phyloP scores from a whole-genome alignment of 1,140 invertebrate genomes.

The Globodera ellingtonae region DNA sequence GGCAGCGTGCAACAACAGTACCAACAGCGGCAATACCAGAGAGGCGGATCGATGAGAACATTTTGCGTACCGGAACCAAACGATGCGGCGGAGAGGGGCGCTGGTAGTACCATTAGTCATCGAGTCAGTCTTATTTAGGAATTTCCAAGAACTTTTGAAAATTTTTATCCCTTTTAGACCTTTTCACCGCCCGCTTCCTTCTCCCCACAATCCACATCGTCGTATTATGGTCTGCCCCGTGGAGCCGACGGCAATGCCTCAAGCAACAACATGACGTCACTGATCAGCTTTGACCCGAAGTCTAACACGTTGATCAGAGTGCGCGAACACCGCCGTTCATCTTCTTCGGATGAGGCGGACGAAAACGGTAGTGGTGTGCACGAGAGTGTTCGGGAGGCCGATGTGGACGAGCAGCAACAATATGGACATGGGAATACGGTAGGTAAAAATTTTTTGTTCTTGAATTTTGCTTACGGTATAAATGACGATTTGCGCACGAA shows the following conservation, averaged over 20 bases:
- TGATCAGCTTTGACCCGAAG: constrained; percentile 51
- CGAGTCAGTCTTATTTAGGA: no score
- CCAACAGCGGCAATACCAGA: background rate
- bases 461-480: no score
- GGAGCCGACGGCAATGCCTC: background rate
- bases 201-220: background rate
- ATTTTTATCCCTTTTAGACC: no score
- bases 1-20: background rate
- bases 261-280: constrained; percentile 36
- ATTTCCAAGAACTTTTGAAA: no score
- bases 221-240: background rate
- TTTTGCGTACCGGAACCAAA: background rate
- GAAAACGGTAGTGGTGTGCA: constrained; percentile 13
- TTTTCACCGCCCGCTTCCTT: background rate
- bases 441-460: no score
- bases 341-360: constrained; percentile 32
- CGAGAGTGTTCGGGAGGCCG: background rate
- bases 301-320: constrained; percentile 41
- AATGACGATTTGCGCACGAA: no score
- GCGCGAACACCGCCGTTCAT: constrained; percentile 45
- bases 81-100: no score
- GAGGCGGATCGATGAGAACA: background rate
- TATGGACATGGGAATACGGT: no score
- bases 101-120: no score
- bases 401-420: no score